These are phyloP conservation scores for Ciconia boyciana DNA, from an alignment of 2,113 vertebrate species.

Conservation along the genomic window DNA sequence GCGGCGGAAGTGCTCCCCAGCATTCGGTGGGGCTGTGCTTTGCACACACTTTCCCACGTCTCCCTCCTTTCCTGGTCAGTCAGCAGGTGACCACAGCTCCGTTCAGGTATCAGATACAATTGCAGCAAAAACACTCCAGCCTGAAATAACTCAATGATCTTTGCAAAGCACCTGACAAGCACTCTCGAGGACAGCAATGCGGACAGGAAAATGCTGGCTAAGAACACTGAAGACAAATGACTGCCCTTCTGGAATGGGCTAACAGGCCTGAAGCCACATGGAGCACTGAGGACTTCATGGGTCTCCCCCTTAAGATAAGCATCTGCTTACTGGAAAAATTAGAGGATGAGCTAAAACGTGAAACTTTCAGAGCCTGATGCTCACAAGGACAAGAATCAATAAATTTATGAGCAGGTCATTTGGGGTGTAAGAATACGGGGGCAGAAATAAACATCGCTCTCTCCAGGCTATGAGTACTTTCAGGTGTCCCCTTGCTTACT, in stretches of 20 bases:
- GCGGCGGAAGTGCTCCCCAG: neutral
- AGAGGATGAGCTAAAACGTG: neutral
- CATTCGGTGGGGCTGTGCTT: neutral
- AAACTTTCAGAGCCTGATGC: neutral
- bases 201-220: neutral
- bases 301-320: neutral
- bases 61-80: neutral
- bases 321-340: neutral
- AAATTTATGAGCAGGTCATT: neutral
- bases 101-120: neutral
- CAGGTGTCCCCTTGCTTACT: neutral
- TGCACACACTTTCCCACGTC: neutral
- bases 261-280: fast-evolving
- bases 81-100: neutral
- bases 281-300: neutral
- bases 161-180: neutral
- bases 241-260: neutral
- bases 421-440: neutral
- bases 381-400: neutral
- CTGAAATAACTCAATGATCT: neutral
- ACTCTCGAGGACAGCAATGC: neutral
- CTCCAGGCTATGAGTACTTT: neutral
- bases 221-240: neutral
- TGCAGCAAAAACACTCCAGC: neutral
- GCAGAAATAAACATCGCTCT: neutral